Evolutionary conservation across 2,888 invertebrate genomes (phyloP).

Genomic region (Synergus japonicus): DNA sequence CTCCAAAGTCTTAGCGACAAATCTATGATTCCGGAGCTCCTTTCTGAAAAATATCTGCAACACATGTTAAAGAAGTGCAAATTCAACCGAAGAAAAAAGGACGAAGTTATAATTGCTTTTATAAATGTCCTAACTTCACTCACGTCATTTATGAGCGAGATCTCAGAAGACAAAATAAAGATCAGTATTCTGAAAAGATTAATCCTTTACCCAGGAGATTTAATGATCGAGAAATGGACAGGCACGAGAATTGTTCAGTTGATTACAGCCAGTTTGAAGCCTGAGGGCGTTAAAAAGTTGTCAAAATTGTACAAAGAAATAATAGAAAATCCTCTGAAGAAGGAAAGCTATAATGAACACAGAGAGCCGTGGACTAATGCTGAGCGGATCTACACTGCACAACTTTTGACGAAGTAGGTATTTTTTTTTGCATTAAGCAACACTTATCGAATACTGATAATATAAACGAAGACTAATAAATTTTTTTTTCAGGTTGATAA

Average conservation of each 20-base stretch:
- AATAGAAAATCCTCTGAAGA: slow-evolving; percentile 80
- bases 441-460: slow-evolving; percentile 23
- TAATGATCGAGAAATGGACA: slow-evolving; percentile 87
- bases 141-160: slow-evolving; percentile 78
- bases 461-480: slow-evolving; percentile 26
- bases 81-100: slow-evolving; percentile 80
- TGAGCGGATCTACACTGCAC: slow-evolving; percentile 84
- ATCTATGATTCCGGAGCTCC: slow-evolving; percentile 79
- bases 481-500: slow-evolving; percentile 76
- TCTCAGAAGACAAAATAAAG: slow-evolving; percentile 79
- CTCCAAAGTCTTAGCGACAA: slow-evolving; percentile 79
- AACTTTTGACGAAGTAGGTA: slow-evolving; percentile 77
- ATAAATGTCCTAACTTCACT: slow-evolving; percentile 80
- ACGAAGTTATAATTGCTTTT: slow-evolving; percentile 81
- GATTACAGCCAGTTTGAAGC: slow-evolving; percentile 81
- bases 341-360: slow-evolving; percentile 78
- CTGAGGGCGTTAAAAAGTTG: slow-evolving; percentile 82
- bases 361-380: slow-evolving; percentile 83
- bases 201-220: slow-evolving; percentile 84
- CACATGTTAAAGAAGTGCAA: slow-evolving; percentile 83
- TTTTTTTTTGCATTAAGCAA: slow-evolving; percentile 48
- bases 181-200: slow-evolving; percentile 82
- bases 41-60: slow-evolving; percentile 83
- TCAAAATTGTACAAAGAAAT: slow-evolving; percentile 82
- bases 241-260: slow-evolving; percentile 83